Conservation (phyloP, 2,888 invertebrate genomes). For the Gasteruption jaculator region DNA sequence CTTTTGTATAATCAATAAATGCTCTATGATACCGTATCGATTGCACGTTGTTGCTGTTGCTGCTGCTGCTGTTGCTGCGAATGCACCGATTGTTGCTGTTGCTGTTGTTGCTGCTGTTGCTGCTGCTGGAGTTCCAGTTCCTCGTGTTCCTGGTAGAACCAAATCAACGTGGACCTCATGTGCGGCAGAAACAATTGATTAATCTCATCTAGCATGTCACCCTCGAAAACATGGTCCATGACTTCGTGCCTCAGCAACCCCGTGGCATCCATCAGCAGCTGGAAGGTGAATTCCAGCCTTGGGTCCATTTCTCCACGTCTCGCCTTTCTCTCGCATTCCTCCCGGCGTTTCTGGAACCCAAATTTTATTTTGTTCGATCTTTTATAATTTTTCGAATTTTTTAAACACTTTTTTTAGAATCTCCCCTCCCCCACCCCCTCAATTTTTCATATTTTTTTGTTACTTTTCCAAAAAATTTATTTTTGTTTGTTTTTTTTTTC, state of each 20-base stretch:
- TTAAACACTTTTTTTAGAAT: no score
- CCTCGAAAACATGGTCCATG: conserved; percentile 88
- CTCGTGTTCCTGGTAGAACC: conserved; percentile 86
- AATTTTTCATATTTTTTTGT: no score
- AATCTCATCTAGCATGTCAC: conserved; percentile 86
- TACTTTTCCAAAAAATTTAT: no score
- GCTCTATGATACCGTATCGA: no score
- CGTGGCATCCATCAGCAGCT: conserved; percentile 80
- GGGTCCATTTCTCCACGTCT: conserved; percentile 90
- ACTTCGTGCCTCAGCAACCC: conserved; percentile 77
- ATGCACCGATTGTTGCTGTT: no score
- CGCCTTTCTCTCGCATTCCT: conserved; percentile 90
- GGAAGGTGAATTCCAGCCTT: conserved; percentile 84
- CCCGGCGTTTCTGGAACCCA: conserved; percentile 63
- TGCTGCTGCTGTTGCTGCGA: neutral
- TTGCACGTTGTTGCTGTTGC: neutral
- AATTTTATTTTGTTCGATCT: conserved; percentile 12
- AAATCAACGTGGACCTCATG: conserved; percentile 78
- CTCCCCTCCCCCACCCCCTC: neutral
- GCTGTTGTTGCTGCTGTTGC: neutral
- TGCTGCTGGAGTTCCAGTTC: conserved; percentile 56
- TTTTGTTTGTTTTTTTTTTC: no score
- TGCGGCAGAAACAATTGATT: conserved; percentile 82
- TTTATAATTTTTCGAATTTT: neutral
- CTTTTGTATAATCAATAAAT: no score